These are phyloP conservation scores for Beaufortia kweichowensis DNA, from an alignment of 2,113 vertebrate species.

Conservation along the genomic window DNA sequence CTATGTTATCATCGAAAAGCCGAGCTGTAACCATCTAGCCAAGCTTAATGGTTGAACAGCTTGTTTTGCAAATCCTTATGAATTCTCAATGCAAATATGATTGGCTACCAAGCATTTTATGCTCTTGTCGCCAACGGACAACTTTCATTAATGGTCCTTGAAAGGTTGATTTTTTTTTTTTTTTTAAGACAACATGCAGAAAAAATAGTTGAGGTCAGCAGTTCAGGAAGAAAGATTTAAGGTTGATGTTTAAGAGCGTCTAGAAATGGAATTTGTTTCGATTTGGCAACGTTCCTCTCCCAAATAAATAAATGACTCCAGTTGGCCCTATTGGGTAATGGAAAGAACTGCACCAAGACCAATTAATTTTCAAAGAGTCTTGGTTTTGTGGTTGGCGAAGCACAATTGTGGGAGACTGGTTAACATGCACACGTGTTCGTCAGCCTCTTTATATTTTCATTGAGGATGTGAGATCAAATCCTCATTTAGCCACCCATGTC, in stretches of 20 bases:
- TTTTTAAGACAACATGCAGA: background rate
- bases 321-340: slow-evolving; percentile 10
- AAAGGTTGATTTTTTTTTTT: too few species aligned
- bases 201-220: background rate
- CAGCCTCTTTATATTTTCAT: background rate
- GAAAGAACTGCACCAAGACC: slow-evolving; percentile 15
- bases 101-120: too few species aligned
- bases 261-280: background rate
- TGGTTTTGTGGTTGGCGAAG: slow-evolving; percentile 6
- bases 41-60: background rate
- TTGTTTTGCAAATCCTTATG: background rate
- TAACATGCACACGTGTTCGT: background rate
- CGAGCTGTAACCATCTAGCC: slow-evolving; percentile 2
- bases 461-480: slow-evolving; percentile 19
- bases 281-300: slow-evolving; percentile 1
- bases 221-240: background rate
- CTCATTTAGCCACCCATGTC: slow-evolving; percentile 8
- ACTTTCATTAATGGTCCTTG: too few species aligned
- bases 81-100: too few species aligned
- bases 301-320: slow-evolving; percentile 18
- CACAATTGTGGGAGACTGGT: background rate
- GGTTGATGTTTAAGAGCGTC: background rate
- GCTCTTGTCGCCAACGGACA: too few species aligned
- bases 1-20: slow-evolving; percentile 1
- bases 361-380: slow-evolving; percentile 10